Conservation (phyloP, 92 coral and sea anemone genomes). For the Diadumene lineata region DNA sequence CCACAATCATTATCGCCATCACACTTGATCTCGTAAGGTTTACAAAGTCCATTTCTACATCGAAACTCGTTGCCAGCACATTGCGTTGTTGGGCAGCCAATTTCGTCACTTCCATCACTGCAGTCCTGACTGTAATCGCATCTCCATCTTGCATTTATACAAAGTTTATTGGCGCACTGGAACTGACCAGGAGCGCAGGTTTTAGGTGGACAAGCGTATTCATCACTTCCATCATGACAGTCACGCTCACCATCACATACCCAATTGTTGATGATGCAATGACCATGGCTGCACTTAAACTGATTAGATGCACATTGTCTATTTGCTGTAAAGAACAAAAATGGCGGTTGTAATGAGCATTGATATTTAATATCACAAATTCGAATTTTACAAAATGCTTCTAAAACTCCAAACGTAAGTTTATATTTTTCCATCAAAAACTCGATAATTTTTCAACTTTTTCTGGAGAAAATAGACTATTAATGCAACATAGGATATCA, state of each 20-base stretch:
- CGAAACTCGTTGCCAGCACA: constrained; percentile 76
- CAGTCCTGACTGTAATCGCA: constrained; percentile 86
- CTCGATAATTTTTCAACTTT: no score
- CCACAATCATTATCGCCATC: constrained; percentile 93
- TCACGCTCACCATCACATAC: constrained; percentile 79
- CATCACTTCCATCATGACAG: constrained; percentile 87
- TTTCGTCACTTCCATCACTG: constrained; percentile 87
- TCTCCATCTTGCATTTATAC: constrained; percentile 73
- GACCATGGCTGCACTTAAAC: constrained; percentile 57
- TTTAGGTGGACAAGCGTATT: constrained; percentile 56
- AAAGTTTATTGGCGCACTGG: constrained; percentile 80
- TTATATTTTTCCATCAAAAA: no score
- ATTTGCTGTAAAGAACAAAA: constrained; percentile 16
- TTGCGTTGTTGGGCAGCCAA: constrained; percentile 57
- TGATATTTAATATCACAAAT: background rate
- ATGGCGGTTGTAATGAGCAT: background rate
- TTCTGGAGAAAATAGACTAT: no score
- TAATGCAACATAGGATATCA: no score
- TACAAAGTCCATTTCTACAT: constrained; percentile 88
- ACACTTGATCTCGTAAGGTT: constrained; percentile 62
- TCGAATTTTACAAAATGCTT: background rate
- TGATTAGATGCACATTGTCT: constrained; percentile 55
- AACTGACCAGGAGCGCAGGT: constrained; percentile 70
- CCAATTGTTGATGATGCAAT: constrained; percentile 79
- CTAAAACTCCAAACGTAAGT: no score